Conservation (phyloP, 2,888 invertebrate species). For the Camptogramma bilineatum region DNA sequence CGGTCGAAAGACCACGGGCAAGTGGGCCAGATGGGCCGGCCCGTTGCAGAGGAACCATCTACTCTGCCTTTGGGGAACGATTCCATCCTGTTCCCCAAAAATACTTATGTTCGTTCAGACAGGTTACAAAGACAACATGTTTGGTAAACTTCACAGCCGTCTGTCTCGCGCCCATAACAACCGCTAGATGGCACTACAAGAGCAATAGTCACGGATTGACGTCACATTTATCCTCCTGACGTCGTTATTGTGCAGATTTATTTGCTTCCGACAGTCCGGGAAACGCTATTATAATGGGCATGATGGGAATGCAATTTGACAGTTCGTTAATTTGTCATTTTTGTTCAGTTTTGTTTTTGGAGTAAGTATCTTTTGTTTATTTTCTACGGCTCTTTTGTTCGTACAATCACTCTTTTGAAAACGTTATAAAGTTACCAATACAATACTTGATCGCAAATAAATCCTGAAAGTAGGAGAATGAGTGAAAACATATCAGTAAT, state of each 20-base stretch:
- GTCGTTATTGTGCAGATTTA: conserved; percentile 78
- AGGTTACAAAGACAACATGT: no score
- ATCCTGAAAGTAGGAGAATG: not conserved
- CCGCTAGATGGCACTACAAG: conserved; percentile 51
- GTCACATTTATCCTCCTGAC: conserved; percentile 81
- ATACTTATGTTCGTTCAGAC: no score
- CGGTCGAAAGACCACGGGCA: no score
- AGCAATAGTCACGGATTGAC: conserved; percentile 76
- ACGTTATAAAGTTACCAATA: not conserved
- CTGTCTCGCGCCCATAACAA: conserved; percentile 60
- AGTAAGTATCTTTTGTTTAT: conserved; percentile 1
- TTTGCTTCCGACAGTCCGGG: conserved; percentile 75
- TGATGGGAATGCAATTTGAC: conserved; percentile 65
- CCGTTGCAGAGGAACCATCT: no score
- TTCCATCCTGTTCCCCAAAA: no score
- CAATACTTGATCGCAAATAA: no score
- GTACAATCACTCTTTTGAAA: not conserved
- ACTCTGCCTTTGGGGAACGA: no score
- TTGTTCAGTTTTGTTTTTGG: conserved; percentile 14
- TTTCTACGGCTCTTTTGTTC: not conserved
- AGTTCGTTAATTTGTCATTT: conserved; percentile 59
- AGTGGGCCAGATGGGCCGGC: no score
- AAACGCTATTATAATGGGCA: conserved; percentile 77
- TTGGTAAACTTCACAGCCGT: conserved; percentile 42
- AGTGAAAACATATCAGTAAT: no score